Evolutionary conservation across 2,888 invertebrate species (phyloP).

Genomic region (Bombylius discolor): DNA sequence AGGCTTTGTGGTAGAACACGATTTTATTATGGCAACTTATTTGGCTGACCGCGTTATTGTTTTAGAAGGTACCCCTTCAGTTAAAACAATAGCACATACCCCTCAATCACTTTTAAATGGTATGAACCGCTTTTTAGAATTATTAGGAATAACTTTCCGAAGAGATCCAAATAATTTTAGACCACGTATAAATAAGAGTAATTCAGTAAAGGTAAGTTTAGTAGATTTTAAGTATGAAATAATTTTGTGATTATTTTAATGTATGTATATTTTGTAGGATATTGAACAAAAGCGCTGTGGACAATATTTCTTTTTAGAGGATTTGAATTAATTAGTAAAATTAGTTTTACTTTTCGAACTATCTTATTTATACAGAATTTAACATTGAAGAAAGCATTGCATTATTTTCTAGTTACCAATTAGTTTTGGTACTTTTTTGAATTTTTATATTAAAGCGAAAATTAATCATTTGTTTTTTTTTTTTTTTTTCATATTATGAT

Average conservation of each 20-base stretch:
- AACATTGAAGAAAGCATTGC: too few species aligned
- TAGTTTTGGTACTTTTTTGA: too few species aligned
- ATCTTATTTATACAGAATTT: too few species aligned
- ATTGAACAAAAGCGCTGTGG: conserved; percentile 93
- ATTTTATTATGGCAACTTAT: conserved; percentile 99
- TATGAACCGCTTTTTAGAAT: conserved; percentile 94
- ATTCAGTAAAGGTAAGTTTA: conserved; percentile 74
- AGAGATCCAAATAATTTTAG: conserved; percentile 98
- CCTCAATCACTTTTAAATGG: conserved; percentile 90
- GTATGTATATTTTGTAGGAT: conserved; percentile 46
- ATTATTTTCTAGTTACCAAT: too few species aligned
- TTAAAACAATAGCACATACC: conserved; percentile 75
- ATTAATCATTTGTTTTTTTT: too few species aligned
- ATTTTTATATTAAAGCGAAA: too few species aligned
- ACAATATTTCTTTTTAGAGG: conserved; percentile 98
- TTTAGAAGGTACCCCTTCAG: conserved; percentile 89
- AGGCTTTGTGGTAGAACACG: conserved; percentile 99
- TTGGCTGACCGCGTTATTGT: conserved; percentile 96
- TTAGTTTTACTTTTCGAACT: too few species aligned
- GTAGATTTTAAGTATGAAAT: neutral
- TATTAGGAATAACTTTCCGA: conserved; percentile 94
- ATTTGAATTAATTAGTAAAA: conserved; percentile 29
- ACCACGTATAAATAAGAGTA: conserved; percentile 93
- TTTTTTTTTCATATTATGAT: too few species aligned
- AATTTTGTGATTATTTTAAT: neutral